Percentiles rank a stretch among this genome's conserved stretches.
These are phyloP conservation scores for Holothuria leucospilota DNA, from an alignment of 53 echinoderm and acorn worm genomes.

Conservation along the genomic window DNA sequence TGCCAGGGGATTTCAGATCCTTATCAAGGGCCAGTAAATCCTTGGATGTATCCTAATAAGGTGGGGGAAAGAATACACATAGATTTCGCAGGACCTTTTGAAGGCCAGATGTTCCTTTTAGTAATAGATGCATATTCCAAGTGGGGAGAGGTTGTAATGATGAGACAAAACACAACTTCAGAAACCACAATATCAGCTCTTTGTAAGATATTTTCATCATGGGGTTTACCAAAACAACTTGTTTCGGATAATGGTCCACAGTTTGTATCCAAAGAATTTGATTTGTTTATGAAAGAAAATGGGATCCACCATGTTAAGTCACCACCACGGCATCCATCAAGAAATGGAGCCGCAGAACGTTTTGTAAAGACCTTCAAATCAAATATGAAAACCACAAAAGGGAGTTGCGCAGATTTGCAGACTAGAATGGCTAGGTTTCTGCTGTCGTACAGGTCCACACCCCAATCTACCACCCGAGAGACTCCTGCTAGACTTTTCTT, in stretches of 20 bases:
- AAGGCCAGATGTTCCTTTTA: constrained; percentile 65
- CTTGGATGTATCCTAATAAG: constrained; percentile 28
- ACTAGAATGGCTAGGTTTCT: constrained; percentile 21
- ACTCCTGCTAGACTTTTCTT: constrained; percentile 23
- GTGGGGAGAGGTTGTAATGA: constrained; percentile 66
- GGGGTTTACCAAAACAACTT: constrained; percentile 35
- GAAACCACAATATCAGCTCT: constrained; percentile 18
- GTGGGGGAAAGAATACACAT: constrained; percentile 16
- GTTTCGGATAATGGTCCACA: too few relatives aligned
- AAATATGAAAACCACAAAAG: too few relatives aligned
- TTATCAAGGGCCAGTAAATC: constrained; percentile 7
- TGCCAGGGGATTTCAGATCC: constrained; percentile 25
- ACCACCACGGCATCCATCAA: background rate
- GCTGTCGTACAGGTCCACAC: constrained; percentile 21
- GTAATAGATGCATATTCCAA: constrained; percentile 71
- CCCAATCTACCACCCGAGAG: constrained; percentile 12
- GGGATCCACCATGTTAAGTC: constrained; percentile 41
- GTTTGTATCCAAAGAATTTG: constrained; percentile 22
- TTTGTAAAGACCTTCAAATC: too few relatives aligned
- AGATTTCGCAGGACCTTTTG: too few relatives aligned
- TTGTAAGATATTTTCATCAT: constrained; percentile 18
- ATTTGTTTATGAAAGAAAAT: constrained; percentile 1
- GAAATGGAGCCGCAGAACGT: too few relatives aligned
- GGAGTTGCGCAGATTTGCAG: background rate
- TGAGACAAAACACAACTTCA: too few relatives aligned